A percentile compares a stretch with the other conserved stretches of the same genome.
Evolutionary conservation across 2,888 invertebrate species (phyloP).

Genomic region (Panzeria rudis): DNA sequence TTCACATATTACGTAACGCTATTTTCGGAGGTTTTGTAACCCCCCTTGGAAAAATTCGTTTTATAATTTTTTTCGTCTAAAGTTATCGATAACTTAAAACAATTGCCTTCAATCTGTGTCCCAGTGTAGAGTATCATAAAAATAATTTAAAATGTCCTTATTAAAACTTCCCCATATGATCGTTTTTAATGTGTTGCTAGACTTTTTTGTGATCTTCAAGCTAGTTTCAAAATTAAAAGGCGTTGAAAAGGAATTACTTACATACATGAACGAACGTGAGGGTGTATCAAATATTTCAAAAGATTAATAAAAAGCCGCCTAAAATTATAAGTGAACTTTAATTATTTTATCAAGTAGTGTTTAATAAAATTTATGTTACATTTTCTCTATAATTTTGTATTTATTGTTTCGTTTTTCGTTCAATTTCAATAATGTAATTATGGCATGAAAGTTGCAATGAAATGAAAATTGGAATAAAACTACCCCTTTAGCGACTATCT

Average conservation of each 20-base stretch:
- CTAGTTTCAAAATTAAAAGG: slow-evolving; percentile 3
- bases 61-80: too few relatives aligned
- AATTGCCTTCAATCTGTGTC: not conserved
- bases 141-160: too few relatives aligned
- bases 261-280: slow-evolving; percentile 55
- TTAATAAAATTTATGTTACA: slow-evolving; percentile 60
- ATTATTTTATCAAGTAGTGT: slow-evolving; percentile 56
- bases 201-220: slow-evolving; percentile 2
- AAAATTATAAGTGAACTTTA: slow-evolving; percentile 64
- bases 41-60: too few relatives aligned
- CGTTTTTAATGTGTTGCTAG: slow-evolving; percentile 27
- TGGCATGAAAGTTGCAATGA: slow-evolving; percentile 15
- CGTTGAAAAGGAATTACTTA: slow-evolving; percentile 7
- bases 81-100: not conserved
- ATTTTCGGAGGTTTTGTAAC: too few relatives aligned
- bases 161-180: not conserved
- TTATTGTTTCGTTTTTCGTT: slow-evolving; percentile 26
- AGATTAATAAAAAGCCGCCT: slow-evolving; percentile 56
- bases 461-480: slow-evolving; percentile 5
- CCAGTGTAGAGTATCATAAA: not conserved
- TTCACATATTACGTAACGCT: too few relatives aligned
- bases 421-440: slow-evolving; percentile 54
- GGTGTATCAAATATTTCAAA: slow-evolving; percentile 68
- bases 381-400: slow-evolving; percentile 51
- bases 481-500: slow-evolving; percentile 24